phyloP scores from a whole-genome alignment of 1,140 invertebrate genomes.

The Eumeta japonica region DNA sequence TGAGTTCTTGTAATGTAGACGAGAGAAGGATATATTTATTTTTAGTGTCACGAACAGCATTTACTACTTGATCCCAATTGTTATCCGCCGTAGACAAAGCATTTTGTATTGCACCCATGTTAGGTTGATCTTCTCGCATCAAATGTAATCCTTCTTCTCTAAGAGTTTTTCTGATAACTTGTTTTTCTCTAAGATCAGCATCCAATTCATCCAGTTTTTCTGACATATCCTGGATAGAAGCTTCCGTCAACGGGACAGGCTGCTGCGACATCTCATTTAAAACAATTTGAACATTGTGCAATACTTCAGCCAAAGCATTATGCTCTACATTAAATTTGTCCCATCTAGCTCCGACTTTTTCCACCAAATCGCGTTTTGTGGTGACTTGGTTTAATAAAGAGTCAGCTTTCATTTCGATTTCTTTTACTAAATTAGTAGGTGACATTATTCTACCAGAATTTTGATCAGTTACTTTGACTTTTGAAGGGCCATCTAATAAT shows the following conservation, averaged over 20 bases:
- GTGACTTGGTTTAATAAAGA: slow-evolving; percentile 65
- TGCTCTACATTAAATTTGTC: slow-evolving; percentile 68
- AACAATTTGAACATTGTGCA: slow-evolving; percentile 60
- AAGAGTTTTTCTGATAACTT: slow-evolving; percentile 46
- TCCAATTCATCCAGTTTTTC: slow-evolving; percentile 54
- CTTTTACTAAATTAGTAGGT: slow-evolving; percentile 66
- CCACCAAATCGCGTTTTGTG: slow-evolving; percentile 64
- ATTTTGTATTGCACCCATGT: slow-evolving; percentile 76
- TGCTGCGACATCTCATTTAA: slow-evolving; percentile 58
- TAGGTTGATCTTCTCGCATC: slow-evolving; percentile 78
- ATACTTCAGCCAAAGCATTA: slow-evolving; percentile 63
- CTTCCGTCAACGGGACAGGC: slow-evolving; percentile 61
- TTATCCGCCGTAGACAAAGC: slow-evolving; percentile 72
- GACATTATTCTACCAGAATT: slow-evolving; percentile 67
- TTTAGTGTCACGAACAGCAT: slow-evolving; percentile 71
- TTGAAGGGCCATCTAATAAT: slow-evolving; percentile 67
- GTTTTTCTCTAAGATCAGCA: slow-evolving; percentile 46
- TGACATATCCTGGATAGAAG: slow-evolving; percentile 61
- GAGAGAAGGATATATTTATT: slow-evolving; percentile 73
- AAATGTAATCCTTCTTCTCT: slow-evolving; percentile 70
- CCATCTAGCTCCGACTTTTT: slow-evolving; percentile 69
- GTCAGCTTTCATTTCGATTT: slow-evolving; percentile 69
- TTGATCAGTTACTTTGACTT: slow-evolving; percentile 67
- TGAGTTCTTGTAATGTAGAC: slow-evolving; percentile 72
- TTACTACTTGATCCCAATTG: slow-evolving; percentile 76